phyloP scores from a whole-genome alignment of 2,797 vertebrate species.

The Sardinella longiceps region DNA sequence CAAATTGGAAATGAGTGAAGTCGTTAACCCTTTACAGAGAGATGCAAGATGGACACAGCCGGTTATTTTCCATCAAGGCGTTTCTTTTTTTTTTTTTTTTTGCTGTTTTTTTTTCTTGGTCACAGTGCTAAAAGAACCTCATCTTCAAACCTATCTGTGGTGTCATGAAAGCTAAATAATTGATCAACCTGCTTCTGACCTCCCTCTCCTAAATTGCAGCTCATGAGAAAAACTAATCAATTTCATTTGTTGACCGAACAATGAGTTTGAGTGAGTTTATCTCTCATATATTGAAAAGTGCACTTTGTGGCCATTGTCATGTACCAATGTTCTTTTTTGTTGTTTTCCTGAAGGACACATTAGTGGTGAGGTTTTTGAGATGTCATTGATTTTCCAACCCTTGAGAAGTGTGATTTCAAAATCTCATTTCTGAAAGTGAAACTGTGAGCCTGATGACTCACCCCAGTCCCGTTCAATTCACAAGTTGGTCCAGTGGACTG shows the following conservation, averaged over 20 bases:
- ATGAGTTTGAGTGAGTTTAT: background rate
- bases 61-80: background rate
- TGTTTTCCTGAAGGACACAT: background rate
- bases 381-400: background rate
- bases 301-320: background rate
- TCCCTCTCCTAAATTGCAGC: background rate
- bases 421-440: background rate
- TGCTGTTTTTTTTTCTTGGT: background rate
- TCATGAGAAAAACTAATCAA: background rate
- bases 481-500: background rate
- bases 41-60: background rate
- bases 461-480: background rate
- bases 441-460: slow-evolving; percentile 5
- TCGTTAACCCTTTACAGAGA: slow-evolving; percentile 68
- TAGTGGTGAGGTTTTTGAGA: background rate
- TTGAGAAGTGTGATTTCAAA: background rate
- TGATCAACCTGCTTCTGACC: background rate
- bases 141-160: background rate
- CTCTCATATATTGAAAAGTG: background rate
- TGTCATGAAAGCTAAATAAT: background rate
- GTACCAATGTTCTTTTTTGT: background rate
- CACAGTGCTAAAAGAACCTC: background rate
- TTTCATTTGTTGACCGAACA: background rate
- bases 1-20: slow-evolving; percentile 78
- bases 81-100: no score